phyloP scores from a whole-genome alignment of 2,113 vertebrate species.

The Ivindomyrus marchei region DNA sequence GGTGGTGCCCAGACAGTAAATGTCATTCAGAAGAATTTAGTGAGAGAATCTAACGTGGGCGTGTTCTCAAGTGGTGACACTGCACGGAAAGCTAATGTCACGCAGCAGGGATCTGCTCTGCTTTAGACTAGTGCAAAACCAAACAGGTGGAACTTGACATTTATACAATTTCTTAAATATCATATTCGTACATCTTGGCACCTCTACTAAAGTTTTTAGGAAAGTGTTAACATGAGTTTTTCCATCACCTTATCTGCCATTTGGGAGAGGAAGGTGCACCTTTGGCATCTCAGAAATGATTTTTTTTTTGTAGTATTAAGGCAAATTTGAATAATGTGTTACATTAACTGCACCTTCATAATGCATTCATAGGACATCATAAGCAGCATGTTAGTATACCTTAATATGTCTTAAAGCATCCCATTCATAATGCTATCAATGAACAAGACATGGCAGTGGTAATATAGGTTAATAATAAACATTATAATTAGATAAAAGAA shows the following conservation, averaged over 20 bases:
- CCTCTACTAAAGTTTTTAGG: background rate
- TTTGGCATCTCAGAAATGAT: background rate
- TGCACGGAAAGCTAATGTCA: background rate
- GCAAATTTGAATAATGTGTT: background rate
- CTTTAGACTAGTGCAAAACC: background rate
- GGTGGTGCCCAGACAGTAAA: background rate
- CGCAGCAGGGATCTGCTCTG: background rate
- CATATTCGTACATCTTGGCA: background rate
- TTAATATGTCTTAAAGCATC: background rate
- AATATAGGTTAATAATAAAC: background rate
- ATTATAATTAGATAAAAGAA: background rate
- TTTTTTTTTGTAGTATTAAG: background rate
- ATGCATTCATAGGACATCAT: background rate
- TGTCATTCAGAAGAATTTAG: background rate
- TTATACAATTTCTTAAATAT: background rate
- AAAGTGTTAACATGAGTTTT: background rate
- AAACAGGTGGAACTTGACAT: background rate
- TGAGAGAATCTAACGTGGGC: background rate
- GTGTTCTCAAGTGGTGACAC: background rate
- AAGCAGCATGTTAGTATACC: background rate
- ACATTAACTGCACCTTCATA: background rate
- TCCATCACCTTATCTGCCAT: background rate
- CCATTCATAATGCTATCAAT: background rate
- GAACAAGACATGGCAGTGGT: background rate
- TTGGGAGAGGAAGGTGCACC: background rate